Conservation (phyloP, 37 sponge, comb jelly and placozoan genomes). For the Amphimedon queenslandica region DNA sequence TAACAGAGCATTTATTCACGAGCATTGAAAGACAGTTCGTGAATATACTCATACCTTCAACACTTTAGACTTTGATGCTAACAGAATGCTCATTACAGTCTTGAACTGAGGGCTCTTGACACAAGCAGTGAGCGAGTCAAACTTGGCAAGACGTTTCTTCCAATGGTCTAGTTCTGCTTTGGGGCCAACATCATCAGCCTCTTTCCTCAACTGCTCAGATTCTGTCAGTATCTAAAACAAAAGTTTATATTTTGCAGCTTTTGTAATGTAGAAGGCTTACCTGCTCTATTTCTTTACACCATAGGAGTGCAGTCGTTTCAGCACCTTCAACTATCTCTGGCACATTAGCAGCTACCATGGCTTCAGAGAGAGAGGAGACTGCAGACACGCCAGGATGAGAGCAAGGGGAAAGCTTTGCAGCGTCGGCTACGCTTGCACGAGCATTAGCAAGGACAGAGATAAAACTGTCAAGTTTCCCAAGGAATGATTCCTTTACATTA, state of each 20-base stretch:
- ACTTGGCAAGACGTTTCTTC: constrained; percentile 97
- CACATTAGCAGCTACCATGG: constrained; percentile 61
- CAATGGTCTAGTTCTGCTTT: constrained; percentile 96
- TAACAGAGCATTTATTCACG: neutral
- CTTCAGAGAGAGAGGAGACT: constrained; percentile 54
- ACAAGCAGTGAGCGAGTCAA: constrained; percentile 89
- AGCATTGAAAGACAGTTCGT: neutral
- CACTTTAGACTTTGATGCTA: constrained; percentile 90
- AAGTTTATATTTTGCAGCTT: neutral
- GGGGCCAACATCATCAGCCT: constrained; percentile 94
- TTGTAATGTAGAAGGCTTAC: constrained; percentile 6
- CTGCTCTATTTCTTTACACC: constrained; percentile 96
- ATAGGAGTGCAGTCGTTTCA: constrained; percentile 62
- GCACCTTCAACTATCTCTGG: constrained; percentile 86
- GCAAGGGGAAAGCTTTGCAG: constrained; percentile 67
- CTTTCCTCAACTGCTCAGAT: constrained; percentile 98
- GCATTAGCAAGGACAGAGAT: constrained; percentile 86
- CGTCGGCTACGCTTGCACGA: constrained; percentile 80
- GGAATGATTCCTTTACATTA: constrained; percentile 62
- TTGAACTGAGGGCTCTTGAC: constrained; percentile 84
- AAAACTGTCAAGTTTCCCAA: constrained; percentile 73
- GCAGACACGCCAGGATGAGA: constrained; percentile 26
- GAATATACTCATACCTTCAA: constrained; percentile 57
- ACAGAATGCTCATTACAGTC: constrained; percentile 75
- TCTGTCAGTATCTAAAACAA: constrained; percentile 69